phyloP scores from a whole-genome alignment of 2,888 invertebrate species.

The Patella pellucida region DNA sequence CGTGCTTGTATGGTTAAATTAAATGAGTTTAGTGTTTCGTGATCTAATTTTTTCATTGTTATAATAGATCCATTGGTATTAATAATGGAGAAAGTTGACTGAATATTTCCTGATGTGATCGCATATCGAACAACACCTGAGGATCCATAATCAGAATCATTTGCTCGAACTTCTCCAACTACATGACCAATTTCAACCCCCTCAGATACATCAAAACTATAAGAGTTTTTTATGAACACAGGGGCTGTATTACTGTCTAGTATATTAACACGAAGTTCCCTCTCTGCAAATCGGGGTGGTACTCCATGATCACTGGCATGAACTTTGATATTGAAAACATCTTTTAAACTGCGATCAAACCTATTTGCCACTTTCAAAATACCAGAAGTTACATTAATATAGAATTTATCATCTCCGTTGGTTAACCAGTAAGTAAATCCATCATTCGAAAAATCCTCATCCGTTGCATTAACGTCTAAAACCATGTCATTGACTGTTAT shows the following conservation, averaged over 20 bases:
- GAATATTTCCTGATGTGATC: slow-evolving; percentile 17
- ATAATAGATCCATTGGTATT: slow-evolving; percentile 23
- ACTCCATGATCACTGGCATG: slow-evolving; percentile 34
- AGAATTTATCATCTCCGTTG: slow-evolving; percentile 33
- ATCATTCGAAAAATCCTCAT: slow-evolving; percentile 30
- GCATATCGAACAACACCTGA: slow-evolving; percentile 32
- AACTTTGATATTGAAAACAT: slow-evolving; percentile 27
- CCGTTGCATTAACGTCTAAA: slow-evolving; percentile 24
- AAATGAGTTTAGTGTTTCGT: slow-evolving; percentile 21
- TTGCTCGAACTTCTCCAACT: slow-evolving; percentile 28
- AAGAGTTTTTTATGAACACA: slow-evolving; percentile 23
- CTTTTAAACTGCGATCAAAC: slow-evolving; percentile 30
- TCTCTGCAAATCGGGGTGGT: slow-evolving; percentile 27
- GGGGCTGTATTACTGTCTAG: slow-evolving; percentile 36
- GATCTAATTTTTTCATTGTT: slow-evolving; percentile 22
- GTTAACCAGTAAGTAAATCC: slow-evolving; percentile 36
- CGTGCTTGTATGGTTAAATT: slow-evolving; percentile 23
- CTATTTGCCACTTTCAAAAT: slow-evolving; percentile 24
- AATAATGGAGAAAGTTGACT: slow-evolving; percentile 20
- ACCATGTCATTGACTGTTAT: slow-evolving; percentile 10
- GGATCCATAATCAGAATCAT: slow-evolving; percentile 36
- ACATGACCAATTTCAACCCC: slow-evolving; percentile 20
- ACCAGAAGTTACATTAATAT: slow-evolving; percentile 30
- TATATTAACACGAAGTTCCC: slow-evolving; percentile 26
- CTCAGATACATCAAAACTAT: slow-evolving; percentile 30